Base-by-base conservation (phyloP, 2,797 vertebrate genomes). In the Gambusia yucatana region DNA sequence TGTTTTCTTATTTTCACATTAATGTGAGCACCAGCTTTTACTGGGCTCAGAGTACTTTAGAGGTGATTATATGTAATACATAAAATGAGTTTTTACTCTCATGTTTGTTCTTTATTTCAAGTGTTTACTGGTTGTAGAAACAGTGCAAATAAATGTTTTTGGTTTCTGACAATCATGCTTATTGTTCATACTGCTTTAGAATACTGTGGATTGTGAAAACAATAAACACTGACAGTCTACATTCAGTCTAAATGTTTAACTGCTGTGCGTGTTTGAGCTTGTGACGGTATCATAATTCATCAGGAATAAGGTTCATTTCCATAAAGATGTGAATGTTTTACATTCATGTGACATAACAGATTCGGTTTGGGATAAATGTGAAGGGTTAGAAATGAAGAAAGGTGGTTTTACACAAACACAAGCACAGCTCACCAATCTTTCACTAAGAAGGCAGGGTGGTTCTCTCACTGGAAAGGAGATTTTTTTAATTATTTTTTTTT, bases 271-370 rank as follows among this genome's bases (percentile, higher is more conserved):
- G n/a, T 41, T 65, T 57, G 55, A 69, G 69, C n/a, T 71, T 39
- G 50, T 78, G 67, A 76, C 71, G 47, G 83, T 71, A 82, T 74
- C 44, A 80, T 76, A 30, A 67, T 41, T 78, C 77, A 77, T 86
- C 70, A 20, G 77, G 36, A 84, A 85, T 72, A 84, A 81, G 67
- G 67, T 86, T 57, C 80, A 75, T 85, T 82, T 86, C 14, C 5
- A 80, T 77, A 77, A 88, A 89, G 85, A 89, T 17, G 65, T 85
- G 83, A 85, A 92, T 85, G 91, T 90, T 92, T 86, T 84, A 86
- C 78, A 76, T 82, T 78, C 85, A 57, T 76, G 71, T 84, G 81
- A 87, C 72, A 77, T 84, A 77, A 88, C 73, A 83, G 73, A 79
- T 76, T 81, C 43, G 16, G 33, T 77, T 81, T 84, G 82, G 76